Base-by-base conservation (phyloP, 35 echinoderm and acorn worm genomes). In the Chiridota heheva region DNA sequence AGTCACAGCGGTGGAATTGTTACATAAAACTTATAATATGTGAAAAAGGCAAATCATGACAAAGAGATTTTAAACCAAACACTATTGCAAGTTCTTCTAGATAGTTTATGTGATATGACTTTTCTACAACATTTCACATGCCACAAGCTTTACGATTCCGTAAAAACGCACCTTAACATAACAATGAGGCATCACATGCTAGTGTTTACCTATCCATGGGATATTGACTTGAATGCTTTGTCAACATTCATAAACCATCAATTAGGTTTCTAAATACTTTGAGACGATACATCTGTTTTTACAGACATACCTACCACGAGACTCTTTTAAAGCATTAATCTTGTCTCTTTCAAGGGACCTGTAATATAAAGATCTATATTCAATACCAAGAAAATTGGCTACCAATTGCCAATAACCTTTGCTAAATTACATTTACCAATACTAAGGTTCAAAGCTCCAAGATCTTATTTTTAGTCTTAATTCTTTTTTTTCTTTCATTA, bases 301-400 rank as follows among this genome's bases (percentile, higher is more conserved):
- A 55, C 38, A 24, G 44, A 69, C 80, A 82, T 69, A 82, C 34
- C 42, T 49, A 40, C 80, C 80, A 44, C 55, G 37, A 20, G 60
- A 32, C 42, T n/a, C 30, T 56, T 70, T 82, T 35, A 85, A n/a
- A 30, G 62, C 80, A 67, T 15, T 4, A 27, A 69, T 69, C 70
- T 82, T 82, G 31, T 31, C 81, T 42, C 28, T 84, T 84, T 84
- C 81, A 56, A 84, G 45, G 40, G 65, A 70, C 33, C 53, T 2
- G 46, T 84, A 84, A 29, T 33, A 58, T 37, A 84, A 26, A 51
- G 66, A 49, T n/a, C 81, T 67, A 70, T 84, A 71, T 72, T 84
- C 45, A 40, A 57, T 36, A 24, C 44, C 81, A 17, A 32, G 65
- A 36, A 84, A 71, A 59, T 56, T 71, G 38, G 81, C 64, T 20